Percentiles rank a stretch among this genome's conserved stretches.
These are phyloP conservation scores for Drosophila mauritiana DNA, from an alignment of 1,140 invertebrate genomes.

Conservation along the genomic window DNA sequence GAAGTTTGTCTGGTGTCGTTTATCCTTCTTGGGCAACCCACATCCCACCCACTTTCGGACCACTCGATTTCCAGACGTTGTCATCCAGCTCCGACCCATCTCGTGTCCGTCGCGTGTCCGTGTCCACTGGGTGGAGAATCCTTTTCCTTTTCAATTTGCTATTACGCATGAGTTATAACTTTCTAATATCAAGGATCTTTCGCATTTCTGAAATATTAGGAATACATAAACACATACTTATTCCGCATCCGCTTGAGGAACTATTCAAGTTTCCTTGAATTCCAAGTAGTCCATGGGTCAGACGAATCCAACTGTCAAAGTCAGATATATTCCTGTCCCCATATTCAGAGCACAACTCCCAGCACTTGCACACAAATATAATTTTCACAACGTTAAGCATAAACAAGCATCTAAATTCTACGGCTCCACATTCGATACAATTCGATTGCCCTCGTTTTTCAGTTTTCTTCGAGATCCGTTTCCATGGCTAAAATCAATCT, in stretches of 20 bases:
- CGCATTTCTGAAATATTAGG: no score
- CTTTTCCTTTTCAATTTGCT: conserved; percentile 12
- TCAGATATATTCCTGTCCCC: background rate
- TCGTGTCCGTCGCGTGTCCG: conserved; percentile 13
- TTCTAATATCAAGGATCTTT: conserved; percentile 13
- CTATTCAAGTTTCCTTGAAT: no score
- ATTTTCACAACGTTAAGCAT: background rate
- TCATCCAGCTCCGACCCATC: conserved; percentile 8
- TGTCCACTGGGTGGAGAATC: conserved; percentile 6
- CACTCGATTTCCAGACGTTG: conserved; percentile 31
- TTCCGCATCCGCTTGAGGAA: no score
- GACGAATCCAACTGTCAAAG: conserved; percentile 1
- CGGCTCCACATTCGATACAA: no score
- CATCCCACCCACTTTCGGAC: background rate
- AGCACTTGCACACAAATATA: background rate
- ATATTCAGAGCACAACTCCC: background rate
- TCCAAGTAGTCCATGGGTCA: conserved; percentile 2
- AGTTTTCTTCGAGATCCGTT: background rate
- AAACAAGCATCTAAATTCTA: background rate
- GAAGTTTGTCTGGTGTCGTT: conserved; percentile 43
- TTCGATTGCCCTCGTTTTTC: background rate
- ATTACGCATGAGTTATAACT: conserved; percentile 1
- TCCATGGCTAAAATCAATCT: background rate
- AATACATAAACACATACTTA: no score
- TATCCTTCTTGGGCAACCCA: conserved; percentile 9